Percentiles rank a stretch among this genome's conserved stretches.
phyloP scores from a whole-genome alignment of 2,797 vertebrate genomes.

The Danio tinwini region DNA sequence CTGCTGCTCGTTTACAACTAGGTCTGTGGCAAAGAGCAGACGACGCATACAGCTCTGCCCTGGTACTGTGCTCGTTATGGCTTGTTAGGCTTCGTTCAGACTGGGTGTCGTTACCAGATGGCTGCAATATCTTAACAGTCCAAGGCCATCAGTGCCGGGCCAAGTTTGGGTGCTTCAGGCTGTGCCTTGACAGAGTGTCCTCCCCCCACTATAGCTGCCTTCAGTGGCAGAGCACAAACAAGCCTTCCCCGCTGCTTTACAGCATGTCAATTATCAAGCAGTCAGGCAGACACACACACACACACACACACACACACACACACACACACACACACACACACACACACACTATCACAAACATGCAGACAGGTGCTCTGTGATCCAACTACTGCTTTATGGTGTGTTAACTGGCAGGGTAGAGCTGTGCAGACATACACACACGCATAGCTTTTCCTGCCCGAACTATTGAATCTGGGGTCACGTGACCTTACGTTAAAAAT shows the following conservation, averaged over 20 bases:
- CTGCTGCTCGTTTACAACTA: constrained; percentile 38
- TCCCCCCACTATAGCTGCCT: constrained; percentile 45
- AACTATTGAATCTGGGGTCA: constrained; percentile 5
- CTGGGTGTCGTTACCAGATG: constrained; percentile 57
- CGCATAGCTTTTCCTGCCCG: constrained; percentile 19
- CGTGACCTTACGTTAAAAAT: neutral
- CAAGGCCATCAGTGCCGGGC: constrained; percentile 44
- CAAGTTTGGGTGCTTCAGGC: constrained; percentile 54
- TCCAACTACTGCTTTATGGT: constrained; percentile 26
- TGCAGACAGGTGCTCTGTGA: constrained; percentile 29
- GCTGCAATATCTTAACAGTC: constrained; percentile 49
- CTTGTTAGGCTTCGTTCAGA: constrained; percentile 49
- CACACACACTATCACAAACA: constrained; percentile 27
- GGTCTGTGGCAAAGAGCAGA: constrained; percentile 39
- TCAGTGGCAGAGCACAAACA: constrained; percentile 49
- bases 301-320: too few species aligned
- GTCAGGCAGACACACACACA: constrained; percentile 39
- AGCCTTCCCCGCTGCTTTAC: constrained; percentile 58
- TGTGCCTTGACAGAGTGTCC: constrained; percentile 53
- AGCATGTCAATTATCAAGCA: constrained; percentile 56
- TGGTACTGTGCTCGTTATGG: constrained; percentile 39
- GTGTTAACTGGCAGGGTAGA: constrained; percentile 4
- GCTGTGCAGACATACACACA: constrained; percentile 13
- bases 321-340: too few species aligned
- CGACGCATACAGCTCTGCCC: constrained; percentile 14